Base-by-base conservation (phyloP, 1,140 invertebrate species). In the Drosophila triauraria region DNA sequence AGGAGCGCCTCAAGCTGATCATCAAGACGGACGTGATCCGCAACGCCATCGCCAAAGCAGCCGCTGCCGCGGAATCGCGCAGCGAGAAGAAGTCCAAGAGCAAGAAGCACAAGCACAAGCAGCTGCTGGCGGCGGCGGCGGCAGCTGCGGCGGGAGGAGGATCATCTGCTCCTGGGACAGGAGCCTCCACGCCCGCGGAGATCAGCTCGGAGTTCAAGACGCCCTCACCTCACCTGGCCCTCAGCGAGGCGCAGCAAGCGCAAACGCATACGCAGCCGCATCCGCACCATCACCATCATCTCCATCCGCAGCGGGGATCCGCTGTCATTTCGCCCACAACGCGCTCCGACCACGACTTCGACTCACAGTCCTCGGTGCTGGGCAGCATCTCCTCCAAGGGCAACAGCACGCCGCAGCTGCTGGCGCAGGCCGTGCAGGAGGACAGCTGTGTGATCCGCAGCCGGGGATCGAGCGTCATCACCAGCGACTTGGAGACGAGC, bases 171-270 rank as follows among this genome's bases (percentile, higher is more conserved):
- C 35, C 53, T 10, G 35, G 88, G 71, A 42, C 59, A 17, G 65
- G 32, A 56, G 79, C 93, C 93, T 20, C 44, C 8, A 48, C 43
- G 15, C 35, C 58, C 38, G 17, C 60, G 15, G 63, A 50, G 13
- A 20, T 54, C 2, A 92, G 91, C 60, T 80, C 91, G 13, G 76
- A 93, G 64, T 94, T 94, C 74, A 94, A 93, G 76, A 86, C 92
- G 23, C 86, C 90, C 32, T 94, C 94, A 9, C 94, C 94, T 38
- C 82, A 93, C 61, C 92, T 78, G 92, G 93, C 68, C 86, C 53
- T 85, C 5, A 94, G 72, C 93, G 94, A 92, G 47, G 74, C 67
- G 32, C 43, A 53, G 32, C 54, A 72, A 50, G 6, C 50, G 35
- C 23, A 80, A 40, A 40, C 61, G 35, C 48, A 54, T 30, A 10